These are phyloP conservation scores for Amphipoea lucens DNA, from an alignment of 2,888 invertebrate genomes.

Conservation along the genomic window DNA sequence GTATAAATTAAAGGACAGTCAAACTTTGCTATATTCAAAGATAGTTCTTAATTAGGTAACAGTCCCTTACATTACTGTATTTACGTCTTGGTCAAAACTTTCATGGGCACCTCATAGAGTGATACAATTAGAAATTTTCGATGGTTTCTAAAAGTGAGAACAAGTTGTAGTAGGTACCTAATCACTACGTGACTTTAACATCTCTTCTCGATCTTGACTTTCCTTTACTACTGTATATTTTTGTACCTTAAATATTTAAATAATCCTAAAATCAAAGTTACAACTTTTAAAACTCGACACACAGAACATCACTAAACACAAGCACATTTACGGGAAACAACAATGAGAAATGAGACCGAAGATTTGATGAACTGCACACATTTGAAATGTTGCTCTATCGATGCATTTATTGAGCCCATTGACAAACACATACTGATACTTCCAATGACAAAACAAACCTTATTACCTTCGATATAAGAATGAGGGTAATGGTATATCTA, in stretches of 20 bases:
- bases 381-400: constrained; percentile 82
- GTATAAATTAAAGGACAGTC: not conserved
- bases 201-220: not conserved
- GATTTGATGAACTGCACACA: constrained; percentile 84
- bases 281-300: not conserved
- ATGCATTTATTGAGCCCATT: constrained; percentile 80
- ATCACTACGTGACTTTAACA: not conserved
- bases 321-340: constrained; percentile 67
- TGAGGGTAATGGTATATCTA: constrained; percentile 9
- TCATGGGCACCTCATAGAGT: not conserved
- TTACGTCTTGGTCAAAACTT: not conserved
- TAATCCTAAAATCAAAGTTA: not conserved
- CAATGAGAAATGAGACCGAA: constrained; percentile 84
- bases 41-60: not conserved
- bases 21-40: not conserved
- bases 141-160: not conserved
- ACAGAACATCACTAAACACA: constrained; percentile 60
- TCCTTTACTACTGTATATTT: not conserved
- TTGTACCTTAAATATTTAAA: not conserved
- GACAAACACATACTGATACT: constrained; percentile 37
- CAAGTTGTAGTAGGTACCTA: not conserved
- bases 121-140: not conserved
- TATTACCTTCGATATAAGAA: constrained; percentile 58
- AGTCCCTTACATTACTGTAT: not conserved
- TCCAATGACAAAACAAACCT: constrained; percentile 57